Percentiles rank a stretch among this genome's conserved stretches.
phyloP scores from a whole-genome alignment of 2,888 invertebrate genomes.

The Lottia gigantea region DNA sequence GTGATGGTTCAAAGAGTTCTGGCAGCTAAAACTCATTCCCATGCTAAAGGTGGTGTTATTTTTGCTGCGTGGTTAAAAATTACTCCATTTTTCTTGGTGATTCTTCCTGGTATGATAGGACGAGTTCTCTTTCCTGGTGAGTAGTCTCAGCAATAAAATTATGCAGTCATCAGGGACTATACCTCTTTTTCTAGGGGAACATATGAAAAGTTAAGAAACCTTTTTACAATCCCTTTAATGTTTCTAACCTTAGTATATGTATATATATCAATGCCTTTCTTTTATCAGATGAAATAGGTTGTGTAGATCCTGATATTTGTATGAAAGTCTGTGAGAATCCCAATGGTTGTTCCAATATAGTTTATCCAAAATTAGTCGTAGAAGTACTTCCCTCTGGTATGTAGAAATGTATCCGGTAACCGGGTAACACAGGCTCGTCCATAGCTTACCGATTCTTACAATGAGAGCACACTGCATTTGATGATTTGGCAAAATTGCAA shows the following conservation, averaged over 20 bases:
- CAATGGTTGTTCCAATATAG: conserved; percentile 71
- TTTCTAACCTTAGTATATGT: too few relatives aligned
- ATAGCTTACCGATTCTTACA: too few relatives aligned
- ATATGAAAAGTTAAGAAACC: too few relatives aligned
- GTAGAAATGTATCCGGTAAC: conserved; percentile 22
- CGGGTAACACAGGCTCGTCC: too few relatives aligned
- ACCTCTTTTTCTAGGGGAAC: too few relatives aligned
- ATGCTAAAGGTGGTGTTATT: conserved; percentile 71
- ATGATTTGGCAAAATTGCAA: too few relatives aligned
- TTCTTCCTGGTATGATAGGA: conserved; percentile 71
- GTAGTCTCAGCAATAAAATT: not conserved
- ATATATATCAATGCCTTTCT: too few relatives aligned
- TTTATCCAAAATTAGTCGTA: conserved; percentile 72
- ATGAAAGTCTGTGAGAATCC: conserved; percentile 67
- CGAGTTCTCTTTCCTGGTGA: conserved; percentile 69
- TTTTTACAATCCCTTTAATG: too few relatives aligned
- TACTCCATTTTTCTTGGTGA: conserved; percentile 69
- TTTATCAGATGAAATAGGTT: conserved; percentile 68
- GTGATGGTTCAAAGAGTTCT: conserved; percentile 72
- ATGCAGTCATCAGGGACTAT: too few relatives aligned
- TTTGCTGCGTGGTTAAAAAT: conserved; percentile 70
- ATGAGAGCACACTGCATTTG: too few relatives aligned
- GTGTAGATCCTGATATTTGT: conserved; percentile 70
- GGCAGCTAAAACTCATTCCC: conserved; percentile 70
- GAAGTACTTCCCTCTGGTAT: conserved; percentile 69